These are phyloP conservation scores for Stomatorhinus ivindoensis DNA, from an alignment of 2,113 vertebrate genomes.

Conservation along the genomic window DNA sequence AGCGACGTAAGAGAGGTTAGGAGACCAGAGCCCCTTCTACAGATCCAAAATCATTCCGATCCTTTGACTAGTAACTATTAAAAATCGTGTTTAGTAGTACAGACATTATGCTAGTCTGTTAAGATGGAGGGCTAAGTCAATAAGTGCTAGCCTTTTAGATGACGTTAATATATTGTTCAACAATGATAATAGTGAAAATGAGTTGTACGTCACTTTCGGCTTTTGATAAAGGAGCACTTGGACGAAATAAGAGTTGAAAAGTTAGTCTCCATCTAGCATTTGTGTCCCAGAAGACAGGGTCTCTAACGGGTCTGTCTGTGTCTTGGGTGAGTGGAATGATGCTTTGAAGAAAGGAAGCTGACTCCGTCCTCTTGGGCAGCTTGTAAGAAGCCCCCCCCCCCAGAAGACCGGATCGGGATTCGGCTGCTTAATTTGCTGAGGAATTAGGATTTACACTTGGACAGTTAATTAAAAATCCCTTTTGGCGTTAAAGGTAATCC, in stretches of 20 bases:
- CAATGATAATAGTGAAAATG: neutral
- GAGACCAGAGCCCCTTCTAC: too few species aligned
- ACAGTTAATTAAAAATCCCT: constrained; percentile 7
- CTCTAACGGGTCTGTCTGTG: neutral
- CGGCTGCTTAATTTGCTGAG: neutral
- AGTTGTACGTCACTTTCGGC: neutral
- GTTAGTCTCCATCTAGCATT: neutral
- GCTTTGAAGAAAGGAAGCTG: neutral
- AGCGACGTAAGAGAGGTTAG: neutral
- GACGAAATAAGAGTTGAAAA: neutral
- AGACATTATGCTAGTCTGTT: neutral
- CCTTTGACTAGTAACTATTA: neutral
- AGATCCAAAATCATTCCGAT: neutral
- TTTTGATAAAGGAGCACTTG: neutral
- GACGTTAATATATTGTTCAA: neutral
- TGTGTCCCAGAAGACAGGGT: neutral
- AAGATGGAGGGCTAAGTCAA: neutral
- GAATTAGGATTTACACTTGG: neutral
- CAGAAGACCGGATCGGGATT: neutral
- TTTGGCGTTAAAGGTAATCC: constrained; percentile 2
- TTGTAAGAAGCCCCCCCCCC: neutral
- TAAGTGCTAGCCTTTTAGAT: neutral
- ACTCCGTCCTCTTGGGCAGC: neutral
- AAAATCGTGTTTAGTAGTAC: neutral
- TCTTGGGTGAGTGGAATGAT: neutral